Evolutionary conservation across 1,140 invertebrate genomes (phyloP), one percentile per base, ranked within the genome.

Genomic region (Harlomillsia oculata): DNA sequence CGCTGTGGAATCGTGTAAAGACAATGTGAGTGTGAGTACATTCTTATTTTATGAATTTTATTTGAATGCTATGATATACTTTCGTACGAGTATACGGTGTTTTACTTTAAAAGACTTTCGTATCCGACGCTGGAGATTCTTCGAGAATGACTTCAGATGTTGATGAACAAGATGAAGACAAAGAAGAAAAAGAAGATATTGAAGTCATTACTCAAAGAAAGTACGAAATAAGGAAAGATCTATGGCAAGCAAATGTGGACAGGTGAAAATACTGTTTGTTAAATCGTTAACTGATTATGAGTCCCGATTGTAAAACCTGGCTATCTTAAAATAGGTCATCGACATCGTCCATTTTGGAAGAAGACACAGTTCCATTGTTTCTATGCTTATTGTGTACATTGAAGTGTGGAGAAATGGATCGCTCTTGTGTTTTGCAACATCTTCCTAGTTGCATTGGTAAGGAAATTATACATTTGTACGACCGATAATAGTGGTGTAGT

Each of bases 371-470:
- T 11, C 61, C 61, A 0, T 26, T 63, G 11, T 63, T 63, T 30
- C 21, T 63, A 20, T 53, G 56, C 18, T 18, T 63, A 5, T 39
- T 25, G 9, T 63, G 61, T 39, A 45, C 25, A 6, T 56, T 36
- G 40, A 23, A 18, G 9, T 41, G n/a, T 14, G 46, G 20, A 13
- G 29, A 53, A 1, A 1, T 9, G 9, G 20, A 34, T 14, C 36
- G 40, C 3, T 34, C 49, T 1, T 63, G 56, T 30, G 14, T 26
- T 18, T n/a, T 63, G 1, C 28, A 49, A 6, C 44, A 63, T n/a
- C 32, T 63, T 11, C 61, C 61, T 25, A 59, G 53, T 18, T 63
- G 61, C 53, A 18, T 54, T 18, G 60, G 56, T 59, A 20, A 34
- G n/a, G n/a, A n/a, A n/a, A n/a, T n/a, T n/a, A n/a, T n/a, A n/a